These are phyloP conservation scores for Notocelia uddmanniana DNA, from an alignment of 2,888 invertebrate genomes.

Conservation along the genomic window DNA sequence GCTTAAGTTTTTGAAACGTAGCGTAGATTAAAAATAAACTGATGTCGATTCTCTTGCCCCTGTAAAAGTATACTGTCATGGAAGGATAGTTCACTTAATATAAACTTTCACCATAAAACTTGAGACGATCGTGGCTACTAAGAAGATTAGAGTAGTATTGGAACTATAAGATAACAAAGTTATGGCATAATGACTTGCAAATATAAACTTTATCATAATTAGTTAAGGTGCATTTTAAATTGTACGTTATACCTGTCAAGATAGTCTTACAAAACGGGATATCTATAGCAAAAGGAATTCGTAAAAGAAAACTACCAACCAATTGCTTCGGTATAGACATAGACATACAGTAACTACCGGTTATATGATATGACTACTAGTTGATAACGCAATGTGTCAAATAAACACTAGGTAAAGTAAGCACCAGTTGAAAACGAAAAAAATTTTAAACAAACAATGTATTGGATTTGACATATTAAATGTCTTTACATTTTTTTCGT, in stretches of 20 bases:
- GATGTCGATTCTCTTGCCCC: not conserved
- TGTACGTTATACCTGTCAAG: not conserved
- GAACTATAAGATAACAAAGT: not conserved
- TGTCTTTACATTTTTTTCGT: too few species aligned
- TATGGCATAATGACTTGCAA: not conserved
- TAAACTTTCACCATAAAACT: not conserved
- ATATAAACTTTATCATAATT: not conserved
- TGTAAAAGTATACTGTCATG: not conserved
- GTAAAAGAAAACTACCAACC: too few species aligned
- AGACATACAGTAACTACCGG: too few species aligned
- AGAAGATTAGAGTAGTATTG: not conserved
- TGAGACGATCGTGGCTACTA: not conserved
- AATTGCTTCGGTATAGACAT: too few species aligned
- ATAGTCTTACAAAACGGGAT: not conserved
- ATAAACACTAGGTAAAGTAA: too few species aligned
- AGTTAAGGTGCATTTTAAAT: not conserved
- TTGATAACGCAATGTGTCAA: too few species aligned
- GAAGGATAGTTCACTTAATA: not conserved
- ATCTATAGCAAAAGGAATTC: too few species aligned
- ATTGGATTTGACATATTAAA: too few species aligned
- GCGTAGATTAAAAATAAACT: conserved; percentile 5
- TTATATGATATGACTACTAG: too few species aligned
- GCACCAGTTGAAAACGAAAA: too few species aligned
- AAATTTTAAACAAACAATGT: too few species aligned
- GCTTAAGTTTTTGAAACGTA: not conserved